Conservation (phyloP, 2,113 vertebrate genomes). For the Larimichthys polyactis region DNA sequence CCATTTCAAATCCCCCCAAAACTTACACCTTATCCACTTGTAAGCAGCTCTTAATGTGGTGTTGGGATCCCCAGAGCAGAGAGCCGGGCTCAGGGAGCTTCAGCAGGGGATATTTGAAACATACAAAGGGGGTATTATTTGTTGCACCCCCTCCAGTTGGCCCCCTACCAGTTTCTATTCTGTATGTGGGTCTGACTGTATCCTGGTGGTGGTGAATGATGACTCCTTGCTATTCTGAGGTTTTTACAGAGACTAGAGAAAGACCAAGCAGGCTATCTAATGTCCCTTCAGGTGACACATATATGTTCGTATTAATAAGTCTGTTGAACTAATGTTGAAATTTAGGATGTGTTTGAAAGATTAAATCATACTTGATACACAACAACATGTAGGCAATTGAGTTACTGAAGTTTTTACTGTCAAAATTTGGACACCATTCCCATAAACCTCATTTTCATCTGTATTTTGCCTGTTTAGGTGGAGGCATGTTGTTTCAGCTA, state of each 20-base stretch:
- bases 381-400: neutral
- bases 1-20: constrained; percentile 73
- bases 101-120: constrained; percentile 66
- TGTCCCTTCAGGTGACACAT: neutral
- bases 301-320: neutral
- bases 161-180: constrained; percentile 70
- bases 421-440: neutral
- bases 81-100: constrained; percentile 61
- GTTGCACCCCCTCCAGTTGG: constrained; percentile 59
- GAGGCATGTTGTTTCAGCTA: constrained; percentile 32
- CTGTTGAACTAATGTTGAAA: neutral
- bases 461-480: neutral
- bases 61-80: constrained; percentile 69
- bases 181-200: constrained; percentile 68
- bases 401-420: neutral
- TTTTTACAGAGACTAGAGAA: constrained; percentile 22
- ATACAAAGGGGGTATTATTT: constrained; percentile 84
- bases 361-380: neutral
- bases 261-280: neutral
- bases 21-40: constrained; percentile 83
- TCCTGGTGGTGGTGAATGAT: constrained; percentile 59
- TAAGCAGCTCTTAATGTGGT: constrained; percentile 82
- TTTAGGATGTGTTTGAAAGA: neutral
- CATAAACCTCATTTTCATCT: neutral
- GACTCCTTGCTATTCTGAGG: constrained; percentile 51